phyloP scores from a whole-genome alignment of 2,797 vertebrate genomes.

The Oryzias dopingdopingensis region DNA sequence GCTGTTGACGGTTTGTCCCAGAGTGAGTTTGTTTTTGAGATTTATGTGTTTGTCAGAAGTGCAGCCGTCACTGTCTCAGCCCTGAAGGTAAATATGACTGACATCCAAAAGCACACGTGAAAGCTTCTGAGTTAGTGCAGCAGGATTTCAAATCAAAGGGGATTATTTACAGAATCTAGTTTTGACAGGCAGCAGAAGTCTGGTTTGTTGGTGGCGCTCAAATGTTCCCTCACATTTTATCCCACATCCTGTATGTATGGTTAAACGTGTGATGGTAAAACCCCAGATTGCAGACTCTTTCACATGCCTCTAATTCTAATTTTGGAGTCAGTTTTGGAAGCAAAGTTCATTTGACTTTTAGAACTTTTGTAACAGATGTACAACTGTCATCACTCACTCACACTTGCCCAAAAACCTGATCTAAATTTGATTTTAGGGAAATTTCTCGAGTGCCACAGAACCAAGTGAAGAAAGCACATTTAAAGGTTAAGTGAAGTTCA shows the following conservation, averaged over 20 bases:
- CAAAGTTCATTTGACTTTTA: conserved; percentile 24
- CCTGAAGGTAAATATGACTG: conserved; percentile 53
- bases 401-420: background rate
- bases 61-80: conserved; percentile 35
- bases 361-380: background rate
- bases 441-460: too few species aligned
- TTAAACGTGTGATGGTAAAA: background rate
- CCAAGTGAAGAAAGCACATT: too few species aligned
- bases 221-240: background rate
- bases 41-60: conserved; percentile 30
- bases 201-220: background rate
- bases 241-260: background rate
- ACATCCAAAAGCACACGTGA: conserved; percentile 22
- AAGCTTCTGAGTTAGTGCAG: conserved; percentile 2
- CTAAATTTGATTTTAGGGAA: too few species aligned
- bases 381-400: background rate
- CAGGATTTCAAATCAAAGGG: conserved; percentile 39
- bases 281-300: background rate
- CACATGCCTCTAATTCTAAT: conserved; percentile 1
- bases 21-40: conserved; percentile 5
- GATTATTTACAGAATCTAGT: conserved; percentile 35
- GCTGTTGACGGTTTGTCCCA: background rate
- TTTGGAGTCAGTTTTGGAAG: conserved; percentile 15
- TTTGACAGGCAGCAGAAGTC: background rate
- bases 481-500: too few species aligned